Conservation (phyloP, 2,888 invertebrate species). For the Pollenia amentaria region DNA sequence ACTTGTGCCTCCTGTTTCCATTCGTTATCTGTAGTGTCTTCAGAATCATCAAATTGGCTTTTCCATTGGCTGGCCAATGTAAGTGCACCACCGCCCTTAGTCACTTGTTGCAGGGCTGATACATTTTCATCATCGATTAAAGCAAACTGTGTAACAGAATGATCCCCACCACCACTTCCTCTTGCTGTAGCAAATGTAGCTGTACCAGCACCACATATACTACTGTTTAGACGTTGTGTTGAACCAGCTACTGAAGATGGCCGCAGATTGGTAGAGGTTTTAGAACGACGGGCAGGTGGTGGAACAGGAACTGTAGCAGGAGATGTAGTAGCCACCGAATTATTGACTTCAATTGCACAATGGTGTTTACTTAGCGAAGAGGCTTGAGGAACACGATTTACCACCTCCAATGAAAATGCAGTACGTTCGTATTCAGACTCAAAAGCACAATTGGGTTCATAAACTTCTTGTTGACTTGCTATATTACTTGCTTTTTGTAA, state of each 20-base stretch:
- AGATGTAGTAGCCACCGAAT: conserved; percentile 58
- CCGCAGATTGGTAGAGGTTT: conserved; percentile 81
- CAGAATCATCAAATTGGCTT: conserved; percentile 97
- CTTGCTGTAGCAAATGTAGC: conserved; percentile 82
- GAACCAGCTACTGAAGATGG: conserved; percentile 77
- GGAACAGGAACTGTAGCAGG: conserved; percentile 65
- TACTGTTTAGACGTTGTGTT: conserved; percentile 71
- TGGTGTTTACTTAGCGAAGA: conserved; percentile 58
- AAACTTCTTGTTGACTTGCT: conserved; percentile 78
- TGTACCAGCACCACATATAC: conserved; percentile 66
- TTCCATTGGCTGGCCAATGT: conserved; percentile 98
- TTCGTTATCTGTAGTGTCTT: conserved; percentile 97
- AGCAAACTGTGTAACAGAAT: conserved; percentile 95
- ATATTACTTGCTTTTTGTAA: conserved; percentile 86
- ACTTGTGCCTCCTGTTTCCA: conserved; percentile 92
- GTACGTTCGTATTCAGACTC: conserved; percentile 69
- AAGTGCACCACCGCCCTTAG: conserved; percentile 93
- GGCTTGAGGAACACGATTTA: conserved; percentile 61
- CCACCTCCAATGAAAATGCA: conserved; percentile 78
- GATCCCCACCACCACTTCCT: conserved; percentile 88
- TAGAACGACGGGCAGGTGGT: conserved; percentile 80
- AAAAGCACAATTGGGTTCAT: conserved; percentile 68
- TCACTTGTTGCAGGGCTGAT: conserved; percentile 94
- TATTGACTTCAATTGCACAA: conserved; percentile 48
- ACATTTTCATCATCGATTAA: conserved; percentile 97